Evolutionary conservation across 1,140 invertebrate species (phyloP).

Genomic region (Leguminivora glycinivorella): DNA sequence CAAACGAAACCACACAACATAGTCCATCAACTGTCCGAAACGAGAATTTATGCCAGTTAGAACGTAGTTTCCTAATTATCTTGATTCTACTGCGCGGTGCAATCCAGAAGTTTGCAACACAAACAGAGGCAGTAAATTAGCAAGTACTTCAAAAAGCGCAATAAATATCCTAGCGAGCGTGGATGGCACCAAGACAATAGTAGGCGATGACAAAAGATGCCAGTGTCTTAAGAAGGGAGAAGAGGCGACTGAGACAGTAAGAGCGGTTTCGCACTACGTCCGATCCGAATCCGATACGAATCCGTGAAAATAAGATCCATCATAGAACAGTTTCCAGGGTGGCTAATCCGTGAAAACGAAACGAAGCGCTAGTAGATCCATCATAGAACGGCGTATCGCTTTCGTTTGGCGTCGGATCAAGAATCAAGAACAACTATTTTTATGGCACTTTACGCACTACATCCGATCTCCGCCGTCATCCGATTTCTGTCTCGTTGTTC

Average conservation of each 20-base stretch:
- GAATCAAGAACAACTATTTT: too few relatives aligned
- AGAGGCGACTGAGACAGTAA: background rate
- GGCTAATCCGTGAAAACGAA: too few relatives aligned
- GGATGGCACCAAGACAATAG: constrained; percentile 15
- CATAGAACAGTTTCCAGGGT: too few relatives aligned
- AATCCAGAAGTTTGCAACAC: constrained; percentile 24
- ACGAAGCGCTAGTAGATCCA: too few relatives aligned
- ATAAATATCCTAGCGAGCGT: constrained; percentile 19
- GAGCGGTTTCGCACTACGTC: too few relatives aligned
- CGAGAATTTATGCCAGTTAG: background rate
- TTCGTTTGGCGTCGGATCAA: too few relatives aligned
- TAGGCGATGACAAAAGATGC: constrained; percentile 13
- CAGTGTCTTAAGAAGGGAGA: background rate
- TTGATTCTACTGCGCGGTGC: constrained; percentile 12
- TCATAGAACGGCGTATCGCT: too few relatives aligned
- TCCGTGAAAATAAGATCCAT: too few relatives aligned
- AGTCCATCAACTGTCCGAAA: constrained; percentile 3
- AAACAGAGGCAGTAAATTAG: constrained; percentile 29
- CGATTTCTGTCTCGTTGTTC: too few relatives aligned
- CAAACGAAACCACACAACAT: background rate
- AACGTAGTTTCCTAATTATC: constrained; percentile 23
- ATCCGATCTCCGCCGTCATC: too few relatives aligned
- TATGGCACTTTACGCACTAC: too few relatives aligned
- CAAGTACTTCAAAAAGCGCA: constrained; percentile 29
- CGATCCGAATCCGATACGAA: too few relatives aligned